Conservation (phyloP, 2,888 invertebrate species). For the Tuta absoluta region DNA sequence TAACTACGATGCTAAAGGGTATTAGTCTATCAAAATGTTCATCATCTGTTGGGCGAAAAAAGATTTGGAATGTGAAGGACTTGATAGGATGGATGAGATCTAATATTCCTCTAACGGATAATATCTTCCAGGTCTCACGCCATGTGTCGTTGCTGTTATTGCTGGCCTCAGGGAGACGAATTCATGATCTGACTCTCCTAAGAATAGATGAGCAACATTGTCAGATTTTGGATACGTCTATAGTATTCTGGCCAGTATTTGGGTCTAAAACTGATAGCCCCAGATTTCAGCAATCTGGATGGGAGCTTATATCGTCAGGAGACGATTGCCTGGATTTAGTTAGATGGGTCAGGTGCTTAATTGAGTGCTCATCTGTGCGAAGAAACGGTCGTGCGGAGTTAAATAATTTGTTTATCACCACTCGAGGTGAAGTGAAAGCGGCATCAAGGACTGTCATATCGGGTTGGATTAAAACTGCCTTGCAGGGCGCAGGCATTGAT, state of each 20-base stretch:
- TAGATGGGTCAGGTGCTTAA: constrained; percentile 20
- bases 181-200: too few species aligned
- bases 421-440: constrained; percentile 24
- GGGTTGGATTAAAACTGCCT: constrained; percentile 20
- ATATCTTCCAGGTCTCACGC: constrained; percentile 8
- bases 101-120: background rate
- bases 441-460: constrained; percentile 23
- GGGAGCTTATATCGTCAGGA: constrained; percentile 15
- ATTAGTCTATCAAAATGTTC: background rate
- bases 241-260: too few species aligned
- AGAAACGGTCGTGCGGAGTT: constrained; percentile 18
- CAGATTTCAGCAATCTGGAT: too few species aligned
- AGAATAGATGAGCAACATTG: too few species aligned
- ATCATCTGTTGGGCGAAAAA: background rate
- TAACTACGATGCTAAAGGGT: background rate
- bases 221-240: too few species aligned
- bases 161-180: constrained; percentile 8
- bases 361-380: constrained; percentile 20
- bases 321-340: constrained; percentile 13
- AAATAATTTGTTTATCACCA: constrained; percentile 24
- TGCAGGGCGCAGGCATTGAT: too few species aligned
- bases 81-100: background rate
- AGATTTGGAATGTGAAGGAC: background rate
- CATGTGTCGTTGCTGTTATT: constrained; percentile 17
- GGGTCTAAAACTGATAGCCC: too few species aligned